Evolutionary conservation across 2,797 vertebrate species (phyloP).

Genomic region (Chaenodraco wilsoni): DNA sequence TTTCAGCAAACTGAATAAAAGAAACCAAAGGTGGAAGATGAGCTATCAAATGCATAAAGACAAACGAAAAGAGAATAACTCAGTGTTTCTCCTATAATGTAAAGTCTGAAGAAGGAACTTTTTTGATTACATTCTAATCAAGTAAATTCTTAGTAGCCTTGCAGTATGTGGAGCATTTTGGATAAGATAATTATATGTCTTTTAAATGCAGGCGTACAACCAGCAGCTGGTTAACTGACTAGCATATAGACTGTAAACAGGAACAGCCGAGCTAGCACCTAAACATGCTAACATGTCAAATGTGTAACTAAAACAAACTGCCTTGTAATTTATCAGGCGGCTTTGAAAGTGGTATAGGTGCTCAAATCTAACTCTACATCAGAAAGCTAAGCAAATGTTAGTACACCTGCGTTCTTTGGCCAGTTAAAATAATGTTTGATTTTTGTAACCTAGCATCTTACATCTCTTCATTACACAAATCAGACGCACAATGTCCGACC

Average conservation of each 20-base stretch:
- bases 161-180: no score
- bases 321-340: background rate
- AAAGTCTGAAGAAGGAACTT: no score
- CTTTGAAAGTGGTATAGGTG: no score
- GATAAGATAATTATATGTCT: background rate
- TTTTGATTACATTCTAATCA: no score
- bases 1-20: background rate
- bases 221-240: background rate
- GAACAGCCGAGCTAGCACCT: no score
- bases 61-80: background rate
- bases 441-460: background rate
- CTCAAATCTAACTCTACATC: no score
- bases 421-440: background rate
- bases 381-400: no score
- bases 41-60: background rate
- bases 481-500: background rate
- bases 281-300: no score
- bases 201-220: background rate
- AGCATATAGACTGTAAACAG: no score
- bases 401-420: background rate
- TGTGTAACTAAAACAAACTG: background rate
- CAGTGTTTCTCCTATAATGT: no score
- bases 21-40: background rate
- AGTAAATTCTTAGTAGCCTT: no score
- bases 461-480: background rate